Evolutionary conservation across 2,888 invertebrate genomes (phyloP), one percentile per base, ranked within the genome.

Genomic region (Apamea monoglypha): DNA sequence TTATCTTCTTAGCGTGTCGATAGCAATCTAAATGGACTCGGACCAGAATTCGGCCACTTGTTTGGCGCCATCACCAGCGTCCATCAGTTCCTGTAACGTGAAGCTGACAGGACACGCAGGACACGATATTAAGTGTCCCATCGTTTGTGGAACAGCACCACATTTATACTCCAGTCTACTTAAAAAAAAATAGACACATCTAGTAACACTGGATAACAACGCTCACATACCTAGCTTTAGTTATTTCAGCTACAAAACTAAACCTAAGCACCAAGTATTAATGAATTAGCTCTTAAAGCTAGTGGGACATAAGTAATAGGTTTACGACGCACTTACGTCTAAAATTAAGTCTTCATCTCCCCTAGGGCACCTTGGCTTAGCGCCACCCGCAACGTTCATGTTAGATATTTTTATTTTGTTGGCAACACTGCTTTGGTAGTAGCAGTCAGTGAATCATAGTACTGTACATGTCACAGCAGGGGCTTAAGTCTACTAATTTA

Each of bases 301-400:
- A 78, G 71, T 83, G 68, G 71, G 40, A 74, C 80, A 40, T 67
- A 72, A 87, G 61, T 85, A 87, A 84, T 81, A 84, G 73, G 84
- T 78, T 87, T 84, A 87, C 73, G 75, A 78, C 61, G 73, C 59
- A 81, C 73, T 85, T 84, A 84, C 47, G 78, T 84, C 78, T 78
- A 76, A 71, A 84, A 84, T 86, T 81, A 87, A 87, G 81, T 87
- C 75, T 74, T 76, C 80, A 77, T 84, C 85, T 72, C 78, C 36
- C 73, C 67, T 59, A 64, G 63, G 71, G 73, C 53, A 32, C 4
- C 50, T 76, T 87, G 84, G 85, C 85, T 81, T 81, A 87, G 70
- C 73, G 87, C 87, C 85, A 85, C 69, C 74, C 72, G 32, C 50
- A 50, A 69, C 64, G 74, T 76, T 71, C 80, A 61, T 80, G 72